Base-by-base conservation (phyloP, 2,797 vertebrate species). In the Chaetophractus vellerosus region DNA sequence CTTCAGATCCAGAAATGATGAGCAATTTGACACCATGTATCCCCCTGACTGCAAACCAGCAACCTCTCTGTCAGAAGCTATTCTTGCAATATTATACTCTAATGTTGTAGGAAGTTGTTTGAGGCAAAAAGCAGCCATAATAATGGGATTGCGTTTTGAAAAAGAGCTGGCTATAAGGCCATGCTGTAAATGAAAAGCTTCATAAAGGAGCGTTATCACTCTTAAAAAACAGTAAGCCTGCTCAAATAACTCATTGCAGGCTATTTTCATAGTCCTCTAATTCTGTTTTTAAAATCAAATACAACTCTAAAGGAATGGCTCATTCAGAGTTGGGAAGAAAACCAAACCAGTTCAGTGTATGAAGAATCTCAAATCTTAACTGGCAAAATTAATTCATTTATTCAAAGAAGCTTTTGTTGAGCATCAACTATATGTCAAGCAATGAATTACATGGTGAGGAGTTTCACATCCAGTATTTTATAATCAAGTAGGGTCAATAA, bases 181-280 rank as follows among this genome's bases (percentile, higher is more conserved):
- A 94, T 95, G 93, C 96, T 90, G 90, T 97, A 98, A 98, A 98
- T 97, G 75, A 98, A 98, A 98, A 97, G 78, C 97, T 96, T 92
- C 95, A 96, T 98, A 97, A 98, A 98, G 94, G 97, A 97, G 92
- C 50, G 91, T 95, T 98, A 91, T 93, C 93, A 97, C 95, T 95
- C 93, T 97, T 96, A 92, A 94, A 96, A 96, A 96, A 95, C 95
- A 93, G 92, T 88, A n/a, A 93, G 95, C 91, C 97, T 97, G 94
- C 96, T 96, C 85, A 75, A 96, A 97, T 95, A 97, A 98, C 93
- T 88, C 59, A 94, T 97, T 79, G 83, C 86, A 97, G 96, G 89
- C 93, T 97, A 93, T 97, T 98, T 97, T 97, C 96, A 97, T 76
- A 95, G 93, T 93, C 55, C 18, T 45, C 57, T 96, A 97, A 97